Evolutionary conservation across 2,113 vertebrate genomes (phyloP), one percentile per base, ranked within the genome.

Genomic region (Tichodroma muraria): DNA sequence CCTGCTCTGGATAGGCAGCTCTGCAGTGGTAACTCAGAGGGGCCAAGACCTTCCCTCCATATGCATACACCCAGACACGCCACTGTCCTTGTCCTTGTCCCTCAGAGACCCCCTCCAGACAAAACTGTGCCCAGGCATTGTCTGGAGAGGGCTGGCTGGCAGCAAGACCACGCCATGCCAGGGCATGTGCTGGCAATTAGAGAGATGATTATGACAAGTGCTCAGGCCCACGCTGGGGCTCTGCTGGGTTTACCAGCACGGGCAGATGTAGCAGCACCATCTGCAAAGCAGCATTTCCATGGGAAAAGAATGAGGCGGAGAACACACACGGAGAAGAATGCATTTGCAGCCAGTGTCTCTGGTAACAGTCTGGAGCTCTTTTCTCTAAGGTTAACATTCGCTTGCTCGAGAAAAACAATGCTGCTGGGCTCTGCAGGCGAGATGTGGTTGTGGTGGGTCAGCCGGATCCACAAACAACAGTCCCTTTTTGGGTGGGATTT

Each of bases 161-260:
- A 35, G n/a, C 0, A 0, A 65, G 76, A 37, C 82, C 1, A 0
- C 1, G 6, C 14, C 0, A 0, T 88, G 54, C 50, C 72, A 73
- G 47, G 89, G 45, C 52, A 57, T 66, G 47, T 83, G 69, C 78
- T 90, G 84, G 30, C 38, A 90, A 73, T 86, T 90, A 54, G 80
- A 49, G 7, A 78, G 64, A 77, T 30, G 27, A 54, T 78, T 60
- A 57, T 27, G 37, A 83, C 86, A 93, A 94, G 86, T 92, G 91
- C 54, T 90, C 0, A 0, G 73, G 50, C 49, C 49, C 75, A 20
- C 11, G 28, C 28, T 73, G 80, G 40, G 53, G 5, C 54, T 85
- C 65, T 13, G 3, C 15, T 70, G 56, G 47, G 13, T 66, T 80
- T 66, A 54, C n/a, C 23, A 4, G 42, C 81, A 23, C 1, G 27